These are phyloP conservation scores for Coilia nasus DNA, from an alignment of 2,797 vertebrate genomes.

Conservation along the genomic window DNA sequence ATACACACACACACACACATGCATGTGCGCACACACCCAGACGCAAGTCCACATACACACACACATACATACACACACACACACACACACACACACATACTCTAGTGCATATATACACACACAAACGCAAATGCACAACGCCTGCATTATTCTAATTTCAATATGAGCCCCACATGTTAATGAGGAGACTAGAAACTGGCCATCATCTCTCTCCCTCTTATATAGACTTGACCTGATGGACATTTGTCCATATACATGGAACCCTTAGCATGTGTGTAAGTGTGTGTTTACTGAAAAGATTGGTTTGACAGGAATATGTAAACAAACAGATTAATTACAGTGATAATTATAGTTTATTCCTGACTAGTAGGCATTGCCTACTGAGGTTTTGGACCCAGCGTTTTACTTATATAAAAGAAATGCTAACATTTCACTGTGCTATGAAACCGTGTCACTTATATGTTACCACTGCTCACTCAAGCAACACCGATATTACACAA, in stretches of 20 bases:
- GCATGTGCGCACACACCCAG: constrained; percentile 20
- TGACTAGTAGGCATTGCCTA: too few species aligned
- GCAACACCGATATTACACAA: too few species aligned
- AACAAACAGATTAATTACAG: too few species aligned
- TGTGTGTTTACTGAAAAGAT: background rate
- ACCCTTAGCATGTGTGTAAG: constrained; percentile 28
- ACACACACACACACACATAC: constrained; percentile 24
- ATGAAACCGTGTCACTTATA: too few species aligned
- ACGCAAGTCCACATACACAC: constrained; percentile 37
- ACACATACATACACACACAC: constrained; percentile 23
- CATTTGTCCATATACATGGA: constrained; percentile 41
- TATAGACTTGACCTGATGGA: constrained; percentile 24
- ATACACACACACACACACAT: constrained; percentile 29
- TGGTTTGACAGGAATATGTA: too few species aligned
- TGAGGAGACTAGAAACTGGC: constrained; percentile 54
- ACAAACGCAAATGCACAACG: constrained; percentile 34
- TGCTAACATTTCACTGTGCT: too few species aligned
- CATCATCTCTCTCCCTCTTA: constrained; percentile 43
- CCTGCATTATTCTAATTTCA: constrained; percentile 62
- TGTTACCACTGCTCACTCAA: too few species aligned
- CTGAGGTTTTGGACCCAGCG: too few species aligned
- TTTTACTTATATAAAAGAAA: too few species aligned
- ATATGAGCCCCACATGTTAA: constrained; percentile 60
- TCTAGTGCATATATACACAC: constrained; percentile 30
- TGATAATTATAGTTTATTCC: too few species aligned